A percentile compares a stretch with the other conserved stretches of the same genome.
Conservation (phyloP, 2,113 vertebrate species). For the Uropsilus gracilis region DNA sequence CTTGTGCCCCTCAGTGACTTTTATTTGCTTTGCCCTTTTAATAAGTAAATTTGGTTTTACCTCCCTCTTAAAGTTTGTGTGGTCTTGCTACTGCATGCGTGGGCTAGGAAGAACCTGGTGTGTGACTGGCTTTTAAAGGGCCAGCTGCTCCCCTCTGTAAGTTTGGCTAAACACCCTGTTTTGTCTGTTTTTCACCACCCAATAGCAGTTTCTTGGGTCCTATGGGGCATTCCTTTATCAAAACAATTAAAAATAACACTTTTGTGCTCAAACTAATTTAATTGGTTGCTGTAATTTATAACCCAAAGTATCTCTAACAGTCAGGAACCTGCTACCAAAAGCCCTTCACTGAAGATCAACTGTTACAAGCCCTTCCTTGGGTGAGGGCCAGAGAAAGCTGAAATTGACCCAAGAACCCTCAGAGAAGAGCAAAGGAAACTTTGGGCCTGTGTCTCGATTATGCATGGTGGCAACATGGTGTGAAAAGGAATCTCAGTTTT, state of each 20-base stretch:
- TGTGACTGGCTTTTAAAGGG: no score
- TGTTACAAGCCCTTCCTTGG: background rate
- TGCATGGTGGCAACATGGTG: background rate
- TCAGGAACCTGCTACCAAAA: conserved; percentile 17
- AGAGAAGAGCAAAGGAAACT: conserved; percentile 17
- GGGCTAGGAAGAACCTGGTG: no score
- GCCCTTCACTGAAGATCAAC: background rate
- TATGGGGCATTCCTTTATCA: background rate
- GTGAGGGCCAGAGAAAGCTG: background rate
- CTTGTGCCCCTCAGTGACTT: no score
- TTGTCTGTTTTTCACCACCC: no score
- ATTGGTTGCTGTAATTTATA: background rate
- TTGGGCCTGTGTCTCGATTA: background rate
- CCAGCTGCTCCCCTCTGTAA: no score
- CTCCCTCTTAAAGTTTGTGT: no score
- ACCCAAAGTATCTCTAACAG: background rate
- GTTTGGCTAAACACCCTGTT: no score
- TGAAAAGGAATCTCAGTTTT: background rate
- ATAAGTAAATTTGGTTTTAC: no score
- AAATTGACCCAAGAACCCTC: conserved; percentile 14
- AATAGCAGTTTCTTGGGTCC: background rate
- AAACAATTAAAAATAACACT: background rate
- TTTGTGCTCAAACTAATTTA: conserved; percentile 23
- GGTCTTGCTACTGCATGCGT: no score
- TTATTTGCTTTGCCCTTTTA: no score